Conservation (phyloP, 1,140 invertebrate species). For the Platyura marginata region DNA sequence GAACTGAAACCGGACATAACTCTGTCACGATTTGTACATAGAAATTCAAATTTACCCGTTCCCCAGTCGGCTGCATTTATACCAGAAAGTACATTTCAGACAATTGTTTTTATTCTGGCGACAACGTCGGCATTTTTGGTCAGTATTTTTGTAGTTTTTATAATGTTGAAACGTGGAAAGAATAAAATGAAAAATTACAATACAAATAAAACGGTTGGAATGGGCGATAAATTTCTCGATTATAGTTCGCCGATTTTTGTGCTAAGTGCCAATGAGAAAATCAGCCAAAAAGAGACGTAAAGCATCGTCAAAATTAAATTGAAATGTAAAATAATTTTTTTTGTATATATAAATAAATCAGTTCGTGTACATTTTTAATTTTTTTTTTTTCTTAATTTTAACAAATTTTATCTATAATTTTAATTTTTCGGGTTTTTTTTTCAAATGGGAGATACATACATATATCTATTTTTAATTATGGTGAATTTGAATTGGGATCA, state of each 20-base stretch:
- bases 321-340: too few relatives aligned
- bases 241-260: conserved; percentile 21
- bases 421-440: too few relatives aligned
- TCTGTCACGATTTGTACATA: conserved; percentile 18
- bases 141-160: conserved; percentile 21
- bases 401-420: too few relatives aligned
- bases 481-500: too few relatives aligned
- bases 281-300: not conserved
- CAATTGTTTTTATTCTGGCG: conserved; percentile 21
- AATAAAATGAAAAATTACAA: conserved; percentile 8
- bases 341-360: too few relatives aligned
- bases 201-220: conserved; percentile 3
- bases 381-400: too few relatives aligned
- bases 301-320: not conserved
- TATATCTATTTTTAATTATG: too few relatives aligned
- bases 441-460: too few relatives aligned
- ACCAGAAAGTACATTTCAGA: conserved; percentile 15
- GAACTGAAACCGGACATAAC: conserved; percentile 17
- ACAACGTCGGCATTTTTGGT: conserved; percentile 22
- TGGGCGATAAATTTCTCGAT: conserved; percentile 14
- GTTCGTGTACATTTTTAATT: too few relatives aligned
- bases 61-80: conserved; percentile 13
- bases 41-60: conserved; percentile 8
- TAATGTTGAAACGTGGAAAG: conserved; percentile 19
- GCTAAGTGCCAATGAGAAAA: conserved; percentile 12